These are phyloP conservation scores for Echeneis naucrates DNA, from an alignment of 2,797 vertebrate species.

Conservation along the genomic window DNA sequence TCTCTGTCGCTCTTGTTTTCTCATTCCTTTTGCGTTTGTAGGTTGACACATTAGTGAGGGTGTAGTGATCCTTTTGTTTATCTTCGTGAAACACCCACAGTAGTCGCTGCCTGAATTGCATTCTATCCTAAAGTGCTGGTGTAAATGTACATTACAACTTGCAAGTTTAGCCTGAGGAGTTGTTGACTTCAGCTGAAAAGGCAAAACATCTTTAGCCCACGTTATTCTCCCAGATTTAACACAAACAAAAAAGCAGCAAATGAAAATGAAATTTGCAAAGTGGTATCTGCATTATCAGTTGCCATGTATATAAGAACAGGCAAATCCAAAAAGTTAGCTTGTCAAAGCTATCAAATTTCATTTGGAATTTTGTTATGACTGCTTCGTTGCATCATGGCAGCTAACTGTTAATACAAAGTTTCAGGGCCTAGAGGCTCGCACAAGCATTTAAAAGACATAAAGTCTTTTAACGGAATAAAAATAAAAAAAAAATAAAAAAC, in stretches of 20 bases:
- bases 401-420: slow-evolving; percentile 15
- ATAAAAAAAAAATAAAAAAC: too few relatives aligned
- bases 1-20: too few relatives aligned
- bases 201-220: too few relatives aligned
- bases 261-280: background rate
- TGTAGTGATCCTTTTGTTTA: background rate
- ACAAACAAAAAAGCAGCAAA: background rate
- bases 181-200: too few relatives aligned
- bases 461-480: background rate
- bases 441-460: too few relatives aligned
- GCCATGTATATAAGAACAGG: background rate
- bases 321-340: slow-evolving; percentile 1
- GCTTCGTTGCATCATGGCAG: background rate
- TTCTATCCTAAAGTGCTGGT: too few relatives aligned
- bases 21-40: too few relatives aligned
- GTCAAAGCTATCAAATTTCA: background rate
- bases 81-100: background rate
- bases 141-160: too few relatives aligned
- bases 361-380: slow-evolving; percentile 13
- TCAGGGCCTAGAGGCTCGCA: background rate
- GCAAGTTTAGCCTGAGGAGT: too few relatives aligned
- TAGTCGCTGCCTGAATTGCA: too few relatives aligned
- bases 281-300: background rate
- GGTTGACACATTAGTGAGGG: background rate
- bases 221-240: background rate